Conservation (phyloP, 2,797 vertebrate species). For the Austrolebias charrua region DNA sequence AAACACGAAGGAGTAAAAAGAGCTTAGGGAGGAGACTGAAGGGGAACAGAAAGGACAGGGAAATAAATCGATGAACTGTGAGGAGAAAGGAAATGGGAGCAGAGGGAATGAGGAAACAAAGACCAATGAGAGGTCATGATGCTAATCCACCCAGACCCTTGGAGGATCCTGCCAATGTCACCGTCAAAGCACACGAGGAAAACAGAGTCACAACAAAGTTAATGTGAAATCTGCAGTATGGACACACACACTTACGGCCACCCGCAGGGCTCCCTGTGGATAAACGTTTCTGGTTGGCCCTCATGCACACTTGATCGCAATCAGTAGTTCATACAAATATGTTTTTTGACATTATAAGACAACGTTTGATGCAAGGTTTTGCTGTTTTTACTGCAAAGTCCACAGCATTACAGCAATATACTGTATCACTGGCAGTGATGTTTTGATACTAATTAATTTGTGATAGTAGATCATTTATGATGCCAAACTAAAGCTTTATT, state of each 20-base stretch:
- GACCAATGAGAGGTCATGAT: conserved; percentile 51
- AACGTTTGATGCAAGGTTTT: too few species aligned
- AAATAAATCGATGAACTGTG: conserved; percentile 43
- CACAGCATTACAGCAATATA: too few species aligned
- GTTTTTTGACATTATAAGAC: too few species aligned
- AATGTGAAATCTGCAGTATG: not conserved
- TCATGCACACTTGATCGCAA: too few species aligned
- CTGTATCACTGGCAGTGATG: too few species aligned
- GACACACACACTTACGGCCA: not conserved
- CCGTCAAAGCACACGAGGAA: conserved; percentile 17
- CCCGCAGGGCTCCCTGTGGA: too few species aligned
- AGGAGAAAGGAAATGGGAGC: conserved; percentile 44
- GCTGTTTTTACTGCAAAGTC: too few species aligned
- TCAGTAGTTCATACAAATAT: too few species aligned
- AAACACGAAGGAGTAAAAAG: conserved; percentile 23
- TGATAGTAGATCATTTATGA: too few species aligned
- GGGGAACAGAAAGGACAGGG: conserved; percentile 6
- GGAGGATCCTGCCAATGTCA: conserved; percentile 46
- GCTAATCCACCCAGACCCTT: conserved; percentile 52
- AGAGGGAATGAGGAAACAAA: conserved; percentile 47
- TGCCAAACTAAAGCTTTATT: too few species aligned
- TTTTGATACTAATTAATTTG: too few species aligned
- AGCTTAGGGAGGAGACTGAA: conserved; percentile 3
- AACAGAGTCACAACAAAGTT: not conserved
- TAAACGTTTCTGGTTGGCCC: too few species aligned